phyloP scores from a whole-genome alignment of 2,113 vertebrate species.

The Laticauda laticaudata region DNA sequence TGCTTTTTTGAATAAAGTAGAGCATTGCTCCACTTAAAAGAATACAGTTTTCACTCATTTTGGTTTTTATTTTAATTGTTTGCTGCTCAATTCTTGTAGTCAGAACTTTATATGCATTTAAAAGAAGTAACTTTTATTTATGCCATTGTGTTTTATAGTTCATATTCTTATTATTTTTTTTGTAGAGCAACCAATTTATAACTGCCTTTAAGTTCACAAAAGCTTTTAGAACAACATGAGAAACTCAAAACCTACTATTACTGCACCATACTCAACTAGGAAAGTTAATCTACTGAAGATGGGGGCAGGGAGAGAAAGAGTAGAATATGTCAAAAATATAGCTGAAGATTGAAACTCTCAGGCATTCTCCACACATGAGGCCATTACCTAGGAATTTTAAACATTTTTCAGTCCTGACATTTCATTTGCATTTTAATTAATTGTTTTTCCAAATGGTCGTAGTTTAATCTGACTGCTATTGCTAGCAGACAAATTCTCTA shows the following conservation, averaged over 20 bases:
- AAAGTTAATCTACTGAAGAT: background rate
- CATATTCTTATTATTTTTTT: constrained; percentile 38
- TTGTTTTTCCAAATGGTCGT: constrained; percentile 44
- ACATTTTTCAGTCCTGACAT: constrained; percentile 1
- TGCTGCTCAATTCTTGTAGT: constrained; percentile 33
- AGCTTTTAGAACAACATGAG: constrained; percentile 12
- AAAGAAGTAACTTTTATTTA: constrained; percentile 27
- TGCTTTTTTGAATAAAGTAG: background rate
- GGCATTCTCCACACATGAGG: background rate
- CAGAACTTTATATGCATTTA: constrained; percentile 22
- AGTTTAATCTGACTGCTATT: constrained; percentile 45
- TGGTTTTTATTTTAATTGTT: constrained; percentile 39
- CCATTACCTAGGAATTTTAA: constrained; percentile 2
- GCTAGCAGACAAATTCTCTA: constrained; percentile 47
- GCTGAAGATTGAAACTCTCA: background rate
- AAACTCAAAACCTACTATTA: constrained; percentile 19
- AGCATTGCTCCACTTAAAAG: background rate
- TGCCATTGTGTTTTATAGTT: constrained; percentile 26
- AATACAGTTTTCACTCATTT: background rate
- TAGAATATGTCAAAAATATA: background rate
- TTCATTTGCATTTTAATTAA: constrained; percentile 32
- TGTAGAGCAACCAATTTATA: background rate
- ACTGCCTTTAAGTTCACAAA: constrained; percentile 20
- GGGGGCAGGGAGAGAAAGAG: background rate
- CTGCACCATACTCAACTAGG: background rate